Evolutionary conservation across 2,797 vertebrate species (phyloP).

Genomic region (Taeniopygia guttata): DNA sequence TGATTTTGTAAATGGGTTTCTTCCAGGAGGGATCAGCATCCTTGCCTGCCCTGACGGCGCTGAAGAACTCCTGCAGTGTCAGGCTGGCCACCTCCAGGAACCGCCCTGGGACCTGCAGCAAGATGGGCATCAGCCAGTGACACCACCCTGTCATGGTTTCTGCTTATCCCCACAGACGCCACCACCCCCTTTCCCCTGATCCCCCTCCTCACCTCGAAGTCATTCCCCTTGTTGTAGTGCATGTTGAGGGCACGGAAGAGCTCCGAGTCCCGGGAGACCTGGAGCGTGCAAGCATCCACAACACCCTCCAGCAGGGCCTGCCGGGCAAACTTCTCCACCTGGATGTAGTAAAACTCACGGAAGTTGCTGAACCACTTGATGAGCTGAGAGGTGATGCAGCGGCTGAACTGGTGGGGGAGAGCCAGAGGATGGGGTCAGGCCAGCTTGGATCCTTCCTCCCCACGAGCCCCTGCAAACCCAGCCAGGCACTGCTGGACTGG

Average conservation of each 20-base stretch:
- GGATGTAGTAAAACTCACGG: constrained; percentile 97
- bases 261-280: constrained; percentile 87
- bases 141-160: accelerated
- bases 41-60: constrained; percentile 85
- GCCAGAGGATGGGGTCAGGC: not conserved
- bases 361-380: constrained; percentile 99
- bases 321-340: constrained; percentile 96
- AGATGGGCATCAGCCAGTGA: not conserved
- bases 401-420: constrained; percentile 83
- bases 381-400: constrained; percentile 95
- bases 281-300: constrained; percentile 79
- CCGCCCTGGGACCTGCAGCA: constrained; percentile 86
- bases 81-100: constrained; percentile 92
- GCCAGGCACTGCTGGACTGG: not conserved
- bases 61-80: constrained; percentile 93
- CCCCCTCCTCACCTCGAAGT: constrained; percentile 85
- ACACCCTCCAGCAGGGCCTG: constrained; percentile 88
- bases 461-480: not conserved
- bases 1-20: constrained; percentile 98
- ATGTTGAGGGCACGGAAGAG: constrained; percentile 91
- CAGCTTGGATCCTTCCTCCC: not conserved
- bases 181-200: not conserved
- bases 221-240: constrained; percentile 96
- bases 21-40: constrained; percentile 97
- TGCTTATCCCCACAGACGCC: accelerated